These are phyloP conservation scores for Cottus gobio DNA, from an alignment of 2,113 vertebrate species.

Conservation along the genomic window DNA sequence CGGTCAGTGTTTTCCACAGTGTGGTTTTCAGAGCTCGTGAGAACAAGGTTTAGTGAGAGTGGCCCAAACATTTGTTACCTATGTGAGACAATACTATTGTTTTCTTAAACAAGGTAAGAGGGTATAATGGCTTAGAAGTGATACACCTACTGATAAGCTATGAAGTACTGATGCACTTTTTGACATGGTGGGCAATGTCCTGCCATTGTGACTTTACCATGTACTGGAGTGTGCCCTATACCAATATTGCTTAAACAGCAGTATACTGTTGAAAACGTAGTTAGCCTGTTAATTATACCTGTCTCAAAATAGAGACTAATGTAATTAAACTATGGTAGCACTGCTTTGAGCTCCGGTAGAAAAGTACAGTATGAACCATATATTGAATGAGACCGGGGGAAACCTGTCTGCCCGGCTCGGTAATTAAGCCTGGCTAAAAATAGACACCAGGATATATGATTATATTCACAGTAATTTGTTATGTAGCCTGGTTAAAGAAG, in stretches of 20 bases:
- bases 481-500: background rate
- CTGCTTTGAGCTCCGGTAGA: constrained; percentile 3
- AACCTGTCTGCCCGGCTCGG: background rate
- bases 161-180: too few relatives aligned
- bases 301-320: constrained; percentile 37
- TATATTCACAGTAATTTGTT: background rate
- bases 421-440: constrained; percentile 25
- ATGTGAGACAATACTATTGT: background rate
- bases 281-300: constrained; percentile 41
- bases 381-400: background rate
- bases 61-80: background rate
- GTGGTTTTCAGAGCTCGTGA: background rate
- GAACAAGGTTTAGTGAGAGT: background rate
- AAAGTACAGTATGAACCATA: constrained; percentile 1
- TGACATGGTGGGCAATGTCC: background rate
- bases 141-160: too few relatives aligned
- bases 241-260: background rate
- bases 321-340: constrained; percentile 35
- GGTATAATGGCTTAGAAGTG: background rate
- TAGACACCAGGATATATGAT: constrained; percentile 21
- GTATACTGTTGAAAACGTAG: background rate
- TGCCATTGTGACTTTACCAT: background rate
- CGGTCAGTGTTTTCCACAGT: background rate
- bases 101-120: background rate
- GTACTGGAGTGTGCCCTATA: background rate